Base-by-base conservation (phyloP, 2,113 vertebrate genomes). In the western clawed frog (Xenopus tropicalis) region DNA sequence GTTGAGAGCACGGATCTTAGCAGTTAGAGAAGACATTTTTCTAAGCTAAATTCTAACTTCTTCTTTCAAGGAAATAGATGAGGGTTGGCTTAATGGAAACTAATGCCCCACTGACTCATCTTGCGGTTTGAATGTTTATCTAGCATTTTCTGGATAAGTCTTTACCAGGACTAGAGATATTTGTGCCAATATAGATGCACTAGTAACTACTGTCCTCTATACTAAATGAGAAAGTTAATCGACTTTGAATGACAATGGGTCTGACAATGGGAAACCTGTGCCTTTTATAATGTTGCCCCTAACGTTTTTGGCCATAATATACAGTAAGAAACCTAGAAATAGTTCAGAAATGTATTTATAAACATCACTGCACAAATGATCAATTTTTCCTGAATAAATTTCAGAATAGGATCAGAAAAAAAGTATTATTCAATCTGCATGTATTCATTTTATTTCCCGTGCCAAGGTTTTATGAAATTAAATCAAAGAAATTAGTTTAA, bases 401-500 rank as follows among this genome's bases (percentile, higher is more conserved):
- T 16, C 37, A 22, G 52, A 59, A 43, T 21, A 14, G 64, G 42
- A 67, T 67, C 21, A 37, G 37, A 61, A n/a, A 48, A n/a, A 16
- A 46, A 22, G 16, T 29, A 66, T 73, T 66, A 37, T 37, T 65
- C 29, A 44, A 59, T 25, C 20, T 20, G 3, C 48, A 44, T 58
- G 52, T 51, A 25, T 44, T 22, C 58, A 20, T 19, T 20, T 58
- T 17, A 59, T 58, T 66, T 37, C 59, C 23, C 72, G 22, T 61
- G 72, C 72, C 72, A 74, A 56, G 54, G 1, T 67, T 74, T 57
- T 61, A 57, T 51, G 64, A 66, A 74, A 74, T 74, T 59, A 59
- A 74, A 74, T 59, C 72, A 74, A 74, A 74, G 57, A 74, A 67
- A 74, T 74, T 67, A 48, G 43, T 44, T 74, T 67, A 74, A 67